Evolutionary conservation across 1,140 invertebrate genomes (phyloP).

Genomic region (Tribolium madens): DNA sequence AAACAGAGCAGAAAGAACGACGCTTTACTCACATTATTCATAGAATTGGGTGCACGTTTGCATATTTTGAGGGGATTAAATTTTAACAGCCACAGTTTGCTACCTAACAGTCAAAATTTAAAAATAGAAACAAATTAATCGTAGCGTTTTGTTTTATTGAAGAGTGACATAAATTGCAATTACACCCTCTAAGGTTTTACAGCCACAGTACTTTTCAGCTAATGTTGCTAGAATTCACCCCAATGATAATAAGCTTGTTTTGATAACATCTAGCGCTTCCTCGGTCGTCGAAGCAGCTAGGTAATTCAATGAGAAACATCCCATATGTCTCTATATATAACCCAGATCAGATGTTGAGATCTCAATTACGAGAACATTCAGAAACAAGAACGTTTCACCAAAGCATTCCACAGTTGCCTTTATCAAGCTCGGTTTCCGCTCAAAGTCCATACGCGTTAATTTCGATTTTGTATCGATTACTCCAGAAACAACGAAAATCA

Average conservation of each 20-base stretch:
- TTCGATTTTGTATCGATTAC: neutral
- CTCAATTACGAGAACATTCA: constrained; percentile 14
- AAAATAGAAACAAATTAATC: neutral
- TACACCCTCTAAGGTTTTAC: neutral
- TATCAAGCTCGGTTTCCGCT: neutral
- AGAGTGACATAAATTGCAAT: neutral
- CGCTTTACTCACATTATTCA: constrained; percentile 20
- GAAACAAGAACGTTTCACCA: neutral
- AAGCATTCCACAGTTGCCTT: neutral
- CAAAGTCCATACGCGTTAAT: neutral
- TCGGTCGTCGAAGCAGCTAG: neutral
- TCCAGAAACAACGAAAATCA: constrained; percentile 27
- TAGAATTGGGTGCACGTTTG: constrained; percentile 14
- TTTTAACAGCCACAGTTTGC: neutral
- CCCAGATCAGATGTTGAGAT: constrained; percentile 8
- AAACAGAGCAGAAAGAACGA: neutral
- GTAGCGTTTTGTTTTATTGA: too few species aligned
- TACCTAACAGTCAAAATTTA: constrained; percentile 1
- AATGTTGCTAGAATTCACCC: neutral
- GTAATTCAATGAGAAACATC: constrained; percentile 14
- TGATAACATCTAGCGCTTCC: neutral
- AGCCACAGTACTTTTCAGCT: neutral
- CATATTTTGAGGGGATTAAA: constrained; percentile 25
- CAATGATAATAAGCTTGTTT: constrained; percentile 6
- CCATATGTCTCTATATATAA: constrained; percentile 5